Base-by-base conservation (phyloP, 2,797 vertebrate species). In the Acanthornis magna region DNA sequence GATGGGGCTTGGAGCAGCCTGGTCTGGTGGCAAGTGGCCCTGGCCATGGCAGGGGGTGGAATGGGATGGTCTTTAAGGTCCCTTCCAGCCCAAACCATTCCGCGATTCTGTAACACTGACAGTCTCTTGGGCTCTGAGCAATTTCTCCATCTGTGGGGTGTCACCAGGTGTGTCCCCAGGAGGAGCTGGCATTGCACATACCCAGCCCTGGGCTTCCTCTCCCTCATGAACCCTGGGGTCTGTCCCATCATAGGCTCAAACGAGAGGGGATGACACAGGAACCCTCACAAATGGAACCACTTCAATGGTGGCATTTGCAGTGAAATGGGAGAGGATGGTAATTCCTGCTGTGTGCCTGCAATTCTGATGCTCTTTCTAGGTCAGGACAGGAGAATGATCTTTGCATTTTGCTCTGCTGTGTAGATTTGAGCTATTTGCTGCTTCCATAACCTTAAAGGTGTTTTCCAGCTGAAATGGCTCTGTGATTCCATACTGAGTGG, bases 1-100 rank as follows among this genome's bases (percentile, higher is more conserved):
- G 40, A 23, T 8, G 13, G 15, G 58, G 0, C 21, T 68, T 61
- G 1, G 9, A 75, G 3, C 32, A 36, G 6, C 2, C 3, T 30
- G 38, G 4, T 11, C 4, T 47, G 2, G 26, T 14, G 13, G 18
- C 53, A 60, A 21, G 15, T 32, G 58, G 20, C 15, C 29, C n/a
- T 65, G 29, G 3, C 38, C 34, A 5, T 12, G 18, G 51, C n/a
- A 34, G 25, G 12, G 36, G n/a, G 0, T 63, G 13, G 29, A 50
- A 32, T 18, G 8, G 4, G 40, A 10, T 27, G 22, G 14, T 27
- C 16, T 78, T 51, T 53, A 23, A 20, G 11, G 26, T 9, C 9
- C 16, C 9, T 89, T 40, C 7, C 14, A 58, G 2, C n/a, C 34
- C 40, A 60, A 78, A 20, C 11, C 30, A 11, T 25, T 29, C 66